Conservation (phyloP, 2,888 invertebrate species). For the Heliconius sara region DNA sequence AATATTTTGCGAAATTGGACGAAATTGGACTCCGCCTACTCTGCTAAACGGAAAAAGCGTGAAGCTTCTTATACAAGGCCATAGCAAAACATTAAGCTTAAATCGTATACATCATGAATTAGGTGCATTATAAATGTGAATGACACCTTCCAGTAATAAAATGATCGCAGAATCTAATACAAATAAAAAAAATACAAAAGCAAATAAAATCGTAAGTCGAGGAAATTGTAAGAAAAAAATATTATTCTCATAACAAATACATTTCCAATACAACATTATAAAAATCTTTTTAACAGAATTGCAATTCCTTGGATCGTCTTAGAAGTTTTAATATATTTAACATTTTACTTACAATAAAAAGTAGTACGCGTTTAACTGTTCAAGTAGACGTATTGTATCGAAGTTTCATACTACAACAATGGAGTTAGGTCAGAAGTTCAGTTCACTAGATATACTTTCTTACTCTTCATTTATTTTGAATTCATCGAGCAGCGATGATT, state of each 20-base stretch:
- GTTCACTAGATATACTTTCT: slow-evolving; percentile 17
- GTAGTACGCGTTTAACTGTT: slow-evolving; percentile 10
- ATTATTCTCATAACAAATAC: background rate
- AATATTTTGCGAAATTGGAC: no score
- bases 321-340: slow-evolving; percentile 22
- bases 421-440: slow-evolving; percentile 10
- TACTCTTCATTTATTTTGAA: slow-evolving; percentile 1
- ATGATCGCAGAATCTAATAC: background rate
- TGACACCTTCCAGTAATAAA: background rate
- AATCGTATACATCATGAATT: background rate
- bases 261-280: background rate
- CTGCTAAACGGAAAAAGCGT: no score
- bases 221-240: background rate
- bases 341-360: slow-evolving; percentile 23
- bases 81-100: background rate
- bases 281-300: slow-evolving; percentile 4
- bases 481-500: background rate
- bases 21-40: no score
- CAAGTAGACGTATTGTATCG: slow-evolving; percentile 17
- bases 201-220: background rate
- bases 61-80: background rate
- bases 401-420: slow-evolving; percentile 21
- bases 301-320: background rate
- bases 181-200: background rate
- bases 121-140: background rate